These are phyloP conservation scores for Irena cyanogastra DNA, from an alignment of 2,113 vertebrate genomes.

Conservation along the genomic window DNA sequence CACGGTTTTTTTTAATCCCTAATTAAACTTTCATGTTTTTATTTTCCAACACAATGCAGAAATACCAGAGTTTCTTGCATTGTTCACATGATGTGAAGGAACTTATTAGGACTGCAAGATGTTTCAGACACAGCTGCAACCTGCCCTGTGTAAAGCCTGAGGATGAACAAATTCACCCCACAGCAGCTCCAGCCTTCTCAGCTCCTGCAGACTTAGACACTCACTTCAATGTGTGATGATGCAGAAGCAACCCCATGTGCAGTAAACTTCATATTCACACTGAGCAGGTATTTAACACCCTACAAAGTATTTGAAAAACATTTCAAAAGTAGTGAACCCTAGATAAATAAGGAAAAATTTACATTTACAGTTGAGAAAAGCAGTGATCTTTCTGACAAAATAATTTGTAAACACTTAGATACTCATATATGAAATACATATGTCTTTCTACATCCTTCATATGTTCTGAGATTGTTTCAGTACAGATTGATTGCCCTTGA, in stretches of 20 bases:
- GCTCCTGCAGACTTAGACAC: not conserved
- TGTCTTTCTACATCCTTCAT: not conserved
- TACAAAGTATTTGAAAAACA: not conserved
- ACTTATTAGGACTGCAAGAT: not conserved
- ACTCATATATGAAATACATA: not conserved
- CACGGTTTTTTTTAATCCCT: not conserved
- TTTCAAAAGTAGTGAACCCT: not conserved
- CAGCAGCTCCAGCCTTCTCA: not conserved
- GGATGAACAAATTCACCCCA: not conserved
- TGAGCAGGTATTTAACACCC: not conserved
- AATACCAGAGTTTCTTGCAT: not conserved
- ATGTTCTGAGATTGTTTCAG: not conserved
- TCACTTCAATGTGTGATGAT: not conserved
- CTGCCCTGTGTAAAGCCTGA: not conserved
- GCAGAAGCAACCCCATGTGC: not conserved
- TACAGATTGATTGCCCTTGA: not conserved
- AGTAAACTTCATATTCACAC: not conserved
- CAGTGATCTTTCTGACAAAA: not conserved
- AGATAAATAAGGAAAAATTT: not conserved
- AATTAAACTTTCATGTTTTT: not conserved
- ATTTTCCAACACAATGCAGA: not conserved
- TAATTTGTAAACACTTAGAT: not conserved
- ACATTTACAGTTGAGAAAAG: not conserved
- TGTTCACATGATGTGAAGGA: not conserved
- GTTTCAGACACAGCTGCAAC: not conserved